Evolutionary conservation across 2,888 invertebrate genomes (phyloP).

Genomic region (Bombylius discolor): DNA sequence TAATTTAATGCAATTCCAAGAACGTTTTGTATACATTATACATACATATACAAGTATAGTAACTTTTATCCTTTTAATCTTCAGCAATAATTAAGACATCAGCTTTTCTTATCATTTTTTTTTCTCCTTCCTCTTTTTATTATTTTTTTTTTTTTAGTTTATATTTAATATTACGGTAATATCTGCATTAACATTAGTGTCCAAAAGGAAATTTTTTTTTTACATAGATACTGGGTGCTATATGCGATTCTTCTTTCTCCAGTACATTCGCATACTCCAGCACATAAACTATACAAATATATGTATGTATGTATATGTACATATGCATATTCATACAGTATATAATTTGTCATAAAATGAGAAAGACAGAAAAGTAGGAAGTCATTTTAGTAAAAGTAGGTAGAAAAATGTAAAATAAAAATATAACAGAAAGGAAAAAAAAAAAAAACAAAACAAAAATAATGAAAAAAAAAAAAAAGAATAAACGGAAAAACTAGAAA

Average conservation of each 20-base stretch:
- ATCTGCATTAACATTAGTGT: too few relatives aligned
- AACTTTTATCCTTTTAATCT: conserved; percentile 8
- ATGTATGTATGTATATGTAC: too few relatives aligned
- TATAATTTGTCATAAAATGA: too few relatives aligned
- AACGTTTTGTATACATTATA: not conserved
- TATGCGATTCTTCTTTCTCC: too few relatives aligned
- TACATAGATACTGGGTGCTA: too few relatives aligned
- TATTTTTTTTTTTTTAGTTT: not conserved
- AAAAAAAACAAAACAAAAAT: not conserved
- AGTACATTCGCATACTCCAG: too few relatives aligned
- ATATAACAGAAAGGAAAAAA: not conserved
- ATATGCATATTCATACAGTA: too few relatives aligned
- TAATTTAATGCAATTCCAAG: too few relatives aligned
- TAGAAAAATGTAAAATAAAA: not conserved
- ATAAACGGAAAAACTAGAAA: not conserved
- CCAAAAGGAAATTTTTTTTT: too few relatives aligned
- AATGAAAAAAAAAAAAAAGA: not conserved
- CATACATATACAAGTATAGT: not conserved
- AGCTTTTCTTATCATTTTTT: not conserved
- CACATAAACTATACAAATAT: too few relatives aligned
- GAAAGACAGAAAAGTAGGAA: not conserved
- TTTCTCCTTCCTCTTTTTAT: not conserved
- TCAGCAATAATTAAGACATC: conserved; percentile 9
- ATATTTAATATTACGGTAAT: too few relatives aligned
- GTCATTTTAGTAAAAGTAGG: not conserved